Percentiles rank a stretch among this genome's conserved stretches.
Conservation (phyloP, 2,888 invertebrate species). For the Magallana nippona region DNA sequence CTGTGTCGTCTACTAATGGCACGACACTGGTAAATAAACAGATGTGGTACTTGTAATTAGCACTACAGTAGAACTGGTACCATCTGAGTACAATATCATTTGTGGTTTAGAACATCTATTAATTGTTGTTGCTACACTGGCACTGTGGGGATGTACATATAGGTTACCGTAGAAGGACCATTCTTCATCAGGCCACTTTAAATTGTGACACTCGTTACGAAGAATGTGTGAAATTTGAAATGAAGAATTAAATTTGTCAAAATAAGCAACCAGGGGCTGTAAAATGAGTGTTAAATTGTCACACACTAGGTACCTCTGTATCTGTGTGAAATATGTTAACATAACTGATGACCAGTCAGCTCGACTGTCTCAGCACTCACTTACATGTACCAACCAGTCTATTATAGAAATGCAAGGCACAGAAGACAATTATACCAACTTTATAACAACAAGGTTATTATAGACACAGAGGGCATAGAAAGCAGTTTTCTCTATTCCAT, state of each 20-base stretch:
- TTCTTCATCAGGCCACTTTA: slow-evolving; percentile 5
- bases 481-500: no score
- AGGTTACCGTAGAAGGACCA: slow-evolving; percentile 9
- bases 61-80: slow-evolving; percentile 5
- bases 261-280: background rate
- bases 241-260: slow-evolving; percentile 27
- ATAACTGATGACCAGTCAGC: background rate
- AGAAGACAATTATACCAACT: no score
- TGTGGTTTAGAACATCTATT: slow-evolving; percentile 17
- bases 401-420: no score
- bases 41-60: slow-evolving; percentile 16
- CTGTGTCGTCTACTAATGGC: background rate
- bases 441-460: no score
- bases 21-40: slow-evolving; percentile 15
- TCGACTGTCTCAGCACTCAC: no score
- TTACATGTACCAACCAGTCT: no score
- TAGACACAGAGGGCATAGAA: no score
- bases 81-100: slow-evolving; percentile 15
- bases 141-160: background rate
- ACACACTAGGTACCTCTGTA: slow-evolving; percentile 2
- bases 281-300: slow-evolving; percentile 4
- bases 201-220: background rate
- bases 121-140: background rate
- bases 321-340: background rate
- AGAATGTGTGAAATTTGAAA: slow-evolving; percentile 20